phyloP scores from a whole-genome alignment of 2,888 invertebrate genomes.

The Erebia aethiops region DNA sequence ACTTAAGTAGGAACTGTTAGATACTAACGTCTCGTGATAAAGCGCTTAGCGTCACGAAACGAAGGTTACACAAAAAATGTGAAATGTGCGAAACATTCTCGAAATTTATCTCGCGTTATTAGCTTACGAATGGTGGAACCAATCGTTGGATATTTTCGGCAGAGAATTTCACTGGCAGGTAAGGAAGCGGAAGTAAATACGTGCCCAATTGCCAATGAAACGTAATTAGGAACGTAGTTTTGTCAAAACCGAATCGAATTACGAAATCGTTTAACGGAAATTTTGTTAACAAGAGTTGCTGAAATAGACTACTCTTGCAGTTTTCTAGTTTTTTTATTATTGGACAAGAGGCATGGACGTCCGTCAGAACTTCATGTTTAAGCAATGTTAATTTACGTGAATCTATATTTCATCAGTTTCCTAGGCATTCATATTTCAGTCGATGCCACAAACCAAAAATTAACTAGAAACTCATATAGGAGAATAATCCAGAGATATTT shows the following conservation, averaged over 20 bases:
- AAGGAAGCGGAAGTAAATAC: neutral
- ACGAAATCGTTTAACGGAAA: slow-evolving; percentile 12
- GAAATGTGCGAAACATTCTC: slow-evolving; percentile 17
- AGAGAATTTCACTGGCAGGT: neutral
- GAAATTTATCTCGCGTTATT: slow-evolving; percentile 7
- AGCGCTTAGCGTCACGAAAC: slow-evolving; percentile 4
- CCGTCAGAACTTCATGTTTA: slow-evolving; percentile 1
- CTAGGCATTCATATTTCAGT: neutral
- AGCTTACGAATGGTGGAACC: neutral
- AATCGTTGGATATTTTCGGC: neutral
- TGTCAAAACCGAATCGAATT: neutral
- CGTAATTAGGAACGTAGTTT: neutral
- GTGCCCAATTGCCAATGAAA: neutral
- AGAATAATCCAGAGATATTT: too few relatives aligned
- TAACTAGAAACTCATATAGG: neutral
- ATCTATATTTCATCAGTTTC: neutral
- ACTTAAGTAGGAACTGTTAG: neutral
- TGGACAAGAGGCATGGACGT: neutral
- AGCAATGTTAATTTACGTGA: neutral
- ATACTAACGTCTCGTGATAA: neutral
- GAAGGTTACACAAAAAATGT: slow-evolving; percentile 18
- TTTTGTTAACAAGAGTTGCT: slow-evolving; percentile 7
- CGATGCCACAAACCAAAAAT: neutral
- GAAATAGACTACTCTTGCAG: neutral
- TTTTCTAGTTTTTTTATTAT: slow-evolving; percentile 1